Evolutionary conservation across 2,888 invertebrate species (phyloP), one percentile per base, ranked within the genome.

Genomic region (Trissolcus japonicus): DNA sequence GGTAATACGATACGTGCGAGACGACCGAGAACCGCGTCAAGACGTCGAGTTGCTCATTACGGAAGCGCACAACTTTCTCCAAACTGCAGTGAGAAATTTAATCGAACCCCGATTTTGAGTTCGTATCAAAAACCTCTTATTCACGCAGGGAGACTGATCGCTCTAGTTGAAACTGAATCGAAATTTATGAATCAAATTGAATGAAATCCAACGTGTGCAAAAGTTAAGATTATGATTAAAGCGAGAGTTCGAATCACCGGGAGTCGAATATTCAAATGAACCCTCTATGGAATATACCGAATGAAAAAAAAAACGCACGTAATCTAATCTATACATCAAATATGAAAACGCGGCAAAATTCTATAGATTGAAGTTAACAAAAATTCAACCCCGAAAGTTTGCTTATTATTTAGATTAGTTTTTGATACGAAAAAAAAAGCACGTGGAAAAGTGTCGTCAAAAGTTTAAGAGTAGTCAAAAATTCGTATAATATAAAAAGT

Each of bases 351-450:
- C 43, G 25, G 4, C 4, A 25, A 4, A 25, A 25, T 25, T 25
- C 25, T 25, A 3, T 25, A 43, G 17, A 41, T 19, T 14, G 43
- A 62, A 53, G 43, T 53, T 53, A 19, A 61, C 16, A 25, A 14
- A 25, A 54, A 21, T 56, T 50, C n/a, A 40, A 66, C 57, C 29
- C 21, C 17, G 40, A 43, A 43, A 54, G 61, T n/a, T 68, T 61
- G 53, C 55, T 69, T 69, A 69, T 69, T 55, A 69, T 69, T 61
- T 54, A 69, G 61, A 69, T 69, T 29, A 55, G 61, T 61, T 61
- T 55, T 61, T 61, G 55, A 60, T 69, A 55, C 29, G 51, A 16
- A 53, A 67, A 25, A n/a, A 25, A 60, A 60, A 21, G 51, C 48
- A 17, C 17, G n/a, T n/a, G 59, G 48, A 68, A 46, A 60, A 68